Evolutionary conservation across 2,113 vertebrate genomes (phyloP).

Genomic region (Syngnathus floridae): DNA sequence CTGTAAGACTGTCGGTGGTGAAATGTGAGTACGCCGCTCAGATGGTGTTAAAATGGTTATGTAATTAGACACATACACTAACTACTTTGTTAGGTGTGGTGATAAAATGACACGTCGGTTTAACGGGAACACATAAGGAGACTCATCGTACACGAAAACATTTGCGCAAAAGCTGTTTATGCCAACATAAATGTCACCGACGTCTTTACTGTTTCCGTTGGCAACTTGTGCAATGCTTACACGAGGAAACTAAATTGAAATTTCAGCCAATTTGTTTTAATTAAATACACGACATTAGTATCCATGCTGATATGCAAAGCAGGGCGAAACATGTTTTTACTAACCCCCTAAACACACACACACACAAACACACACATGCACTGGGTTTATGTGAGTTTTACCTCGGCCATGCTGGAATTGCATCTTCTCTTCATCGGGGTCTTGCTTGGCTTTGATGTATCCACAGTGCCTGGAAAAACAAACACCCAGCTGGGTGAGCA

Average conservation of each 20-base stretch:
- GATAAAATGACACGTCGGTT: slow-evolving; percentile 47
- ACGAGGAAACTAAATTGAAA: neutral
- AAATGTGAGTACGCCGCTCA: slow-evolving; percentile 23
- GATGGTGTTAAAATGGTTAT: slow-evolving; percentile 35
- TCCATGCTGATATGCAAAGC: neutral
- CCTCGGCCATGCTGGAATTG: slow-evolving; percentile 78
- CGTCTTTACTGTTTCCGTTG: neutral
- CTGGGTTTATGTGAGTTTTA: slow-evolving; percentile 24
- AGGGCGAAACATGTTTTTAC: neutral
- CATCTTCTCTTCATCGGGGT: slow-evolving; percentile 80
- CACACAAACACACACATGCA: neutral
- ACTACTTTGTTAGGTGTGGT: slow-evolving; percentile 29
- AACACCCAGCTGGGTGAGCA: slow-evolving; percentile 11
- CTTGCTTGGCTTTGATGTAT: slow-evolving; percentile 80
- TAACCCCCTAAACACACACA: neutral
- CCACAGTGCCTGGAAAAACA: slow-evolving; percentile 73
- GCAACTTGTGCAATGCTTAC: neutral
- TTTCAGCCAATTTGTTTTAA: neutral
- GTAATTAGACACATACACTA: slow-evolving; percentile 36
- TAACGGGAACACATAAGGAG: slow-evolving; percentile 46
- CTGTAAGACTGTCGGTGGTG: neutral
- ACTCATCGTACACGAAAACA: slow-evolving; percentile 28
- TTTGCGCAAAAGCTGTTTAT: slow-evolving; percentile 20
- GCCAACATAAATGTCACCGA: slow-evolving; percentile 1
- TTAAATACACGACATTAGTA: neutral